A percentile compares a stretch with the other conserved stretches of the same genome.
phyloP scores from a whole-genome alignment of 1,140 invertebrate genomes.

The Drosophila arizonae region DNA sequence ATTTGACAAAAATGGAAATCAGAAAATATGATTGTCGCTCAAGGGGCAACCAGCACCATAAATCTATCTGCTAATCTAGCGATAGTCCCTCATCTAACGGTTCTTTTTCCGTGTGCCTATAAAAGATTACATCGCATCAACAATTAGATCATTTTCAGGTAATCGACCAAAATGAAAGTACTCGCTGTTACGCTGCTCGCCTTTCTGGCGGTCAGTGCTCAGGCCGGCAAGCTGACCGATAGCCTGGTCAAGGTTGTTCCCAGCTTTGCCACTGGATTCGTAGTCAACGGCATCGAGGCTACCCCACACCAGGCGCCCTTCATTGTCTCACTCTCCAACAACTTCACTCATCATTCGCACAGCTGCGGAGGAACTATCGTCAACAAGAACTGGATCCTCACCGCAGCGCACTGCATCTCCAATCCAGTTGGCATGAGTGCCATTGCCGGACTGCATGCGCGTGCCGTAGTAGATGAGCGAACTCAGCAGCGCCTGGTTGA shows the following conservation, averaged over 20 bases:
- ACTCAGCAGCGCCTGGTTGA: constrained; percentile 83
- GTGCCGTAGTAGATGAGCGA: constrained; percentile 67
- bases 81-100: constrained; percentile 6
- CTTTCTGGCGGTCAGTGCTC: constrained; percentile 50
- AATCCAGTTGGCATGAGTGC: constrained; percentile 49
- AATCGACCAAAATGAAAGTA: constrained; percentile 57
- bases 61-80: constrained; percentile 60
- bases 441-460: constrained; percentile 70
- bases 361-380: constrained; percentile 74
- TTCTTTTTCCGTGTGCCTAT: constrained; percentile 32
- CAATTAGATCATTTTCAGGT: neutral
- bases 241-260: constrained; percentile 57
- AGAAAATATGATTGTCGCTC: constrained; percentile 8
- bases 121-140: constrained; percentile 24
- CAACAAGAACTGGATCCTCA: constrained; percentile 67
- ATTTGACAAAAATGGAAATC: neutral
- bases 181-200: constrained; percentile 46
- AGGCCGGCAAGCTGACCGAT: constrained; percentile 52
- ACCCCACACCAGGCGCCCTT: constrained; percentile 70
- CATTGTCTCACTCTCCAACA: constrained; percentile 69
- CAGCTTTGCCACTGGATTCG: constrained; percentile 72
- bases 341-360: constrained; percentile 62
- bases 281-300: constrained; percentile 78
- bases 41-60: constrained; percentile 36
- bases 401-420: constrained; percentile 74